Conservation (phyloP, 2,797 vertebrate genomes). For the Diplodus puntazzo region DNA sequence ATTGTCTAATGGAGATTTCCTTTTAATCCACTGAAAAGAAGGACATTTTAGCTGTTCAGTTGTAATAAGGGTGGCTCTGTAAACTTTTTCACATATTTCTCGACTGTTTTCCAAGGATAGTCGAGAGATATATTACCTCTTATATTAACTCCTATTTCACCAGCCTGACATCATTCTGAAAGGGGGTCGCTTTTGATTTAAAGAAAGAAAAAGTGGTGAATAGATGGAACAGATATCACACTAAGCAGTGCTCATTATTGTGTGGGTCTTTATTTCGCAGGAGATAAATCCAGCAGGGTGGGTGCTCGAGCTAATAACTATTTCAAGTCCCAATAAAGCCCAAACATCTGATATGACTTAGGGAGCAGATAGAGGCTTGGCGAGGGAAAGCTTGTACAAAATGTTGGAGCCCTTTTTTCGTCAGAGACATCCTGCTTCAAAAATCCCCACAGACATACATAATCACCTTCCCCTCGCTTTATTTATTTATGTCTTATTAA, state of each 20-base stretch:
- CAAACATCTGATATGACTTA: slow-evolving; percentile 80
- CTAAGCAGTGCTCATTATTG: slow-evolving; percentile 58
- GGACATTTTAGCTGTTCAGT: slow-evolving; percentile 35
- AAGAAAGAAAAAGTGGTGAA: slow-evolving; percentile 47
- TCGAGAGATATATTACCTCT: slow-evolving; percentile 38
- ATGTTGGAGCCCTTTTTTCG: slow-evolving; percentile 57
- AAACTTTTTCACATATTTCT: slow-evolving; percentile 41
- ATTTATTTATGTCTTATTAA: slow-evolving; percentile 74
- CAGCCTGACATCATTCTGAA: slow-evolving; percentile 45
- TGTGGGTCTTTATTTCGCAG: slow-evolving; percentile 64
- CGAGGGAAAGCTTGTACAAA: slow-evolving; percentile 52
- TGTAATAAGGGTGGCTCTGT: slow-evolving; percentile 31
- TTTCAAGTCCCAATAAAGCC: slow-evolving; percentile 79
- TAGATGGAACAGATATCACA: slow-evolving; percentile 49
- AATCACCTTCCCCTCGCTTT: slow-evolving; percentile 73
- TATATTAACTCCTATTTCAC: slow-evolving; percentile 45
- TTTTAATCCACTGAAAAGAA: slow-evolving; percentile 43
- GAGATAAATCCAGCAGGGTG: slow-evolving; percentile 67
- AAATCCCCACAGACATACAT: slow-evolving; percentile 65
- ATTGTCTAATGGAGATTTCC: slow-evolving; percentile 46
- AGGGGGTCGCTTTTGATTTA: slow-evolving; percentile 39
- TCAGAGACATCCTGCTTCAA: slow-evolving; percentile 65
- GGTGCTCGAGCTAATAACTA: slow-evolving; percentile 71
- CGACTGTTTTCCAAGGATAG: slow-evolving; percentile 41
- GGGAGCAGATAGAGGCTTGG: slow-evolving; percentile 68